Percentiles rank a stretch among this genome's conserved stretches.
These are phyloP conservation scores for Coenonympha glycerion DNA, from an alignment of 2,888 invertebrate species.

Conservation along the genomic window DNA sequence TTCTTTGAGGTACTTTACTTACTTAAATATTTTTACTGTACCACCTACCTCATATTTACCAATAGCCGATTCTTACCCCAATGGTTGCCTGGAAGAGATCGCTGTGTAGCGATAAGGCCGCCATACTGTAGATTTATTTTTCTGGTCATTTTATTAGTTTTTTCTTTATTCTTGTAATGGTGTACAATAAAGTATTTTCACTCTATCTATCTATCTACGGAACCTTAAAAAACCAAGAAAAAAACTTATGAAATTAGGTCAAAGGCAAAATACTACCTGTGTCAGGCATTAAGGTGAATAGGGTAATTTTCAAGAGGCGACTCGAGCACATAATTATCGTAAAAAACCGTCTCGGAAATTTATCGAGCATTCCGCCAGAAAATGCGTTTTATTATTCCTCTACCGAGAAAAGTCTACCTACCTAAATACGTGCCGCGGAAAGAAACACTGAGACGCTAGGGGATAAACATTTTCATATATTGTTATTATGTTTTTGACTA, in stretches of 20 bases:
- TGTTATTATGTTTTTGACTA: neutral
- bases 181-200: no score
- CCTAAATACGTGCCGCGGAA: neutral
- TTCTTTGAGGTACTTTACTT: no score
- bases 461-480: slow-evolving; percentile 3
- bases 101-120: no score
- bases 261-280: slow-evolving; percentile 24
- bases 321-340: slow-evolving; percentile 34
- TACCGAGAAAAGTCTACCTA: neutral
- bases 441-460: neutral
- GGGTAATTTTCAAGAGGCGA: slow-evolving; percentile 34
- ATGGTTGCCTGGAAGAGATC: no score
- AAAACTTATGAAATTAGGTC: slow-evolving; percentile 6
- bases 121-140: no score
- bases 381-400: slow-evolving; percentile 17
- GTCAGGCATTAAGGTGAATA: slow-evolving; percentile 33
- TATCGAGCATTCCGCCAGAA: slow-evolving; percentile 14
- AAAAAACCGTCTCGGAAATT: slow-evolving; percentile 27
- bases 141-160: no score
- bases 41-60: no score
- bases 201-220: no score
- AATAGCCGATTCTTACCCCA: no score
- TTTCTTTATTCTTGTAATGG: no score
- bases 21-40: no score
- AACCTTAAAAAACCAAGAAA: no score